These are phyloP conservation scores for Pardosa pseudoannulata DNA, from an alignment of 2,888 invertebrate species.

Conservation along the genomic window DNA sequence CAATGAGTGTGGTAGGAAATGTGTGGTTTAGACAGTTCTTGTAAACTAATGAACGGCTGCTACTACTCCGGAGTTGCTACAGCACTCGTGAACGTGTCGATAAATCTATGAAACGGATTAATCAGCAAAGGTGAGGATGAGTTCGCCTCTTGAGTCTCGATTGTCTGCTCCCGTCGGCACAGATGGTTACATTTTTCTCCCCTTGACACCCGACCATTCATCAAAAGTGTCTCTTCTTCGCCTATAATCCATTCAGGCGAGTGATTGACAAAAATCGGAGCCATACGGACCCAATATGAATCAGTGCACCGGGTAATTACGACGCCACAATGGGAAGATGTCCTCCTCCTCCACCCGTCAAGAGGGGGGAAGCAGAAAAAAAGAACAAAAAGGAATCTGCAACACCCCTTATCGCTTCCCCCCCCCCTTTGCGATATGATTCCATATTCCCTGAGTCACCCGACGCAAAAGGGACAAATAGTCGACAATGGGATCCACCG, in stretches of 20 bases:
- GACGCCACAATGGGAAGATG: constrained; percentile 2
- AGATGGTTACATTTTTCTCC: too few relatives aligned
- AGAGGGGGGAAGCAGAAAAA: background rate
- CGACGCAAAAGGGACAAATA: background rate
- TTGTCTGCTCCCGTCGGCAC: too few relatives aligned
- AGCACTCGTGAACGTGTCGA: too few relatives aligned
- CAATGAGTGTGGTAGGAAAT: too few relatives aligned
- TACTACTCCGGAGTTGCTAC: too few relatives aligned
- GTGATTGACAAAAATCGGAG: constrained; percentile 1
- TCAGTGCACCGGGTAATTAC: background rate
- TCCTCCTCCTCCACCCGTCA: too few relatives aligned
- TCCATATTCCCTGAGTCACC: constrained; percentile 17
- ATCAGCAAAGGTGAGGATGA: too few relatives aligned
- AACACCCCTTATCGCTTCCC: background rate
- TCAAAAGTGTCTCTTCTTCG: background rate
- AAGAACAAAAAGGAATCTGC: background rate
- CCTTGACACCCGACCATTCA: too few relatives aligned
- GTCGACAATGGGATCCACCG: constrained; percentile 3
- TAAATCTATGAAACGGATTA: too few relatives aligned
- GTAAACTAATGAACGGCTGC: too few relatives aligned
- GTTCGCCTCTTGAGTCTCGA: too few relatives aligned
- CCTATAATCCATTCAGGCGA: background rate
- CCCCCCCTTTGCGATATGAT: background rate
- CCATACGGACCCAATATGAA: constrained; percentile 17
- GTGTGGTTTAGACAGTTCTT: too few relatives aligned